These are phyloP conservation scores for Drosophila subpulchrella DNA, from an alignment of 1,140 invertebrate species.

Conservation along the genomic window DNA sequence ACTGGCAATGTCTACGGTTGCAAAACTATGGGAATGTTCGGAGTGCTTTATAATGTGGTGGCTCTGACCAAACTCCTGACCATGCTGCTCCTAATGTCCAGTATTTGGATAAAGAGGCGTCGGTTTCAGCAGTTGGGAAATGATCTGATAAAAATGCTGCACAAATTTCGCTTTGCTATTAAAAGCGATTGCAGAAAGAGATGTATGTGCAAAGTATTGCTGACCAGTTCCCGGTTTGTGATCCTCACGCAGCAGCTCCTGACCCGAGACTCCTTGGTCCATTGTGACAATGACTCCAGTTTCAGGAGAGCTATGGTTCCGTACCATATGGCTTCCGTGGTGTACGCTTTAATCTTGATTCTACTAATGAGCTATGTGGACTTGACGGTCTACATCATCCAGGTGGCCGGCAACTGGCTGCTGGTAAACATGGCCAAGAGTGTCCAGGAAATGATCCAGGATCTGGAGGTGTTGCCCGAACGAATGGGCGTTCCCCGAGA, in stretches of 20 bases:
- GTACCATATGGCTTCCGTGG: conserved; percentile 3
- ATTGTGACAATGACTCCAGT: neutral
- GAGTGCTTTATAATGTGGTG: conserved; percentile 40
- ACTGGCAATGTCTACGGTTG: conserved; percentile 35
- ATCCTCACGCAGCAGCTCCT: conserved; percentile 25
- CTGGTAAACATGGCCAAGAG: conserved; percentile 32
- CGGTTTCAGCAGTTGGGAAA: conserved; percentile 37
- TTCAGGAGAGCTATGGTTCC: conserved; percentile 1
- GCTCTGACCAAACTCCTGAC: conserved; percentile 15
- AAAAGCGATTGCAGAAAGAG: conserved; percentile 11
- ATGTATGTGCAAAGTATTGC: conserved; percentile 20
- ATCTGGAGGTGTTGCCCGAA: conserved; percentile 19
- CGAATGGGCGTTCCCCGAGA: conserved; percentile 16
- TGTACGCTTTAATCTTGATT: conserved; percentile 29
- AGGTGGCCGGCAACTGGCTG: conserved; percentile 42
- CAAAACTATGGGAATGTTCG: conserved; percentile 36
- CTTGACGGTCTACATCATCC: conserved; percentile 28
- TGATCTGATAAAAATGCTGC: conserved; percentile 12
- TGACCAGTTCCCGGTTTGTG: conserved; percentile 36
- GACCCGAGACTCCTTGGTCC: conserved; percentile 24
- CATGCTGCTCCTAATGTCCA: conserved; percentile 21
- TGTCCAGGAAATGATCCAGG: conserved; percentile 23
- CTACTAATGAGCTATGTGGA: conserved; percentile 38
- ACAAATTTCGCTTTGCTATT: conserved; percentile 2
- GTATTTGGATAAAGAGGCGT: conserved; percentile 28